These are phyloP conservation scores for Bothrops jararaca DNA, from an alignment of 2,113 vertebrate species.

Conservation along the genomic window DNA sequence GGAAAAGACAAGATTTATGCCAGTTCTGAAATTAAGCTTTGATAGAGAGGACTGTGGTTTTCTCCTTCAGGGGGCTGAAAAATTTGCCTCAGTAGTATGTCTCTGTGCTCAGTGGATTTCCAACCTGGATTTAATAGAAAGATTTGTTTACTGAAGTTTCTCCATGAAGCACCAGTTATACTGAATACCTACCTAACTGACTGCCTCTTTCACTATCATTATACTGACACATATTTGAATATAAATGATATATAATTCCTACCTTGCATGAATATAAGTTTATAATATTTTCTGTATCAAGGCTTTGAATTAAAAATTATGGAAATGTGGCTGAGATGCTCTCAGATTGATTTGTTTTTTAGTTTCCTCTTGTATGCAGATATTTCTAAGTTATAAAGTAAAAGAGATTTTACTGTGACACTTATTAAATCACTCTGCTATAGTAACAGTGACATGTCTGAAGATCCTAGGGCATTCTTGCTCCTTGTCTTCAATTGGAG, in stretches of 20 bases:
- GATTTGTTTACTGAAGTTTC: not conserved
- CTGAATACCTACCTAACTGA: not conserved
- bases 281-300: slow-evolving; percentile 19
- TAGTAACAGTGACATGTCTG: not conserved
- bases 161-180: not conserved
- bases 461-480: not conserved
- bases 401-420: slow-evolving; percentile 25
- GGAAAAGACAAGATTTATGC: not conserved
- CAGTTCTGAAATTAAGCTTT: not conserved
- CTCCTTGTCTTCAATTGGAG: not conserved
- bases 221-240: not conserved
- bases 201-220: not conserved
- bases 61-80: not conserved
- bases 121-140: not conserved
- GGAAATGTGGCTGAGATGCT: not conserved
- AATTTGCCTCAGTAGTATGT: not conserved
- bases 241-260: not conserved
- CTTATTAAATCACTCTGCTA: not conserved
- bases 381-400: not conserved
- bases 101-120: not conserved
- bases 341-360: not conserved
- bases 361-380: not conserved
- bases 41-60: not conserved
- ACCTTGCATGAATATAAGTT: not conserved
- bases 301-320: not conserved